These are phyloP conservation scores for Schrankia costaestrigalis DNA, from an alignment of 2,888 invertebrate species.

Conservation along the genomic window DNA sequence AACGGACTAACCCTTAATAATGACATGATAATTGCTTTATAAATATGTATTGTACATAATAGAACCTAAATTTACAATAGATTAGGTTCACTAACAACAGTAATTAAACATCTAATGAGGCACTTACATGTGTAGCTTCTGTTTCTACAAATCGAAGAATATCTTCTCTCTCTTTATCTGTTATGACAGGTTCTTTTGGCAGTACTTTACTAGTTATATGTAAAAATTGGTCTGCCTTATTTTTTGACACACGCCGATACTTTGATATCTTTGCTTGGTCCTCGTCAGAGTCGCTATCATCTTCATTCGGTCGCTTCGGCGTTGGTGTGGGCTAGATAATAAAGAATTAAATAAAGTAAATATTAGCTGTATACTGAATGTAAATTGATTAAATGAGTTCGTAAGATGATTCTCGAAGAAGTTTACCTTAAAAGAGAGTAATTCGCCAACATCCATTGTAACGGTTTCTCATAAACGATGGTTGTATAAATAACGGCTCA, in stretches of 20 bases:
- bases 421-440: constrained; percentile 73
- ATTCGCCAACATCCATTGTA: constrained; percentile 72
- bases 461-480: too few species aligned
- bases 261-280: constrained; percentile 82
- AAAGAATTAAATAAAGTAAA: not conserved
- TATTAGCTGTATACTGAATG: not conserved
- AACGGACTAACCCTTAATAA: too few species aligned
- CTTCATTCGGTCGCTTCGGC: constrained; percentile 86
- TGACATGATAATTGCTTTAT: too few species aligned
- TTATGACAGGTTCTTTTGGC: constrained; percentile 82
- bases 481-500: too few species aligned
- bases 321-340: constrained; percentile 88
- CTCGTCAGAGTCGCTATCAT: constrained; percentile 85
- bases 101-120: not conserved
- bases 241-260: constrained; percentile 80
- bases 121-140: constrained; percentile 85
- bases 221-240: constrained; percentile 60
- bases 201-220: constrained; percentile 70
- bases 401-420: not conserved
- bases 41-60: not conserved
- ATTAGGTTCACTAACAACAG: not conserved
- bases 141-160: constrained; percentile 91
- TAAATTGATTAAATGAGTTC: not conserved
- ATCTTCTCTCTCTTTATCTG: constrained; percentile 88
- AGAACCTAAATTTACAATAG: not conserved